phyloP scores from a whole-genome alignment of 2,797 vertebrate genomes.

The Basileuterus tristriatus region DNA sequence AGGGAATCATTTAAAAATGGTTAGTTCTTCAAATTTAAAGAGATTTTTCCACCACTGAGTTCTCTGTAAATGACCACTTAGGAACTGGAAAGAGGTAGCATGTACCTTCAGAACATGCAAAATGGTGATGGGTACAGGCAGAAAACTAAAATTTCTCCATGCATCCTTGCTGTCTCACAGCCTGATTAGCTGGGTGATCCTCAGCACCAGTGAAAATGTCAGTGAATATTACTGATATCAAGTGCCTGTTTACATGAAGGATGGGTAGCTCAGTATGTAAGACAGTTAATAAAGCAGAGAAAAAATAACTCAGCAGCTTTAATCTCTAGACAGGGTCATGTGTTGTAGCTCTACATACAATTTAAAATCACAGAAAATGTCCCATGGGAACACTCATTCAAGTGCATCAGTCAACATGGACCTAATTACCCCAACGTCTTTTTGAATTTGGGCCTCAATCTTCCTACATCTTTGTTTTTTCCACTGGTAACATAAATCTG shows the following conservation, averaged over 20 bases:
- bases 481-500: not conserved
- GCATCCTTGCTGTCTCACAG: not conserved
- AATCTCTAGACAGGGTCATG: not conserved
- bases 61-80: not conserved
- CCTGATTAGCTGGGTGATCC: not conserved
- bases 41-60: not conserved
- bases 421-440: not conserved
- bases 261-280: not conserved
- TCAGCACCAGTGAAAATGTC: not conserved
- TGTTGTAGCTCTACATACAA: not conserved
- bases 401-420: not conserved
- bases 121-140: not conserved
- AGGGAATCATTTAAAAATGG: slow-evolving; percentile 4
- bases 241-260: not conserved
- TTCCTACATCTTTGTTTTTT: not conserved
- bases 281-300: not conserved
- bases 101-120: not conserved
- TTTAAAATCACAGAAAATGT: not conserved
- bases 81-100: not conserved
- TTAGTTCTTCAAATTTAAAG: slow-evolving; percentile 2
- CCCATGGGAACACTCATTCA: not conserved
- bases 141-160: not conserved
- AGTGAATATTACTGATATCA: not conserved
- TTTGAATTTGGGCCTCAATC: not conserved
- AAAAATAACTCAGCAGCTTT: not conserved